Conservation (phyloP, 2,888 invertebrate genomes). For the Eupithecia inturbata region DNA sequence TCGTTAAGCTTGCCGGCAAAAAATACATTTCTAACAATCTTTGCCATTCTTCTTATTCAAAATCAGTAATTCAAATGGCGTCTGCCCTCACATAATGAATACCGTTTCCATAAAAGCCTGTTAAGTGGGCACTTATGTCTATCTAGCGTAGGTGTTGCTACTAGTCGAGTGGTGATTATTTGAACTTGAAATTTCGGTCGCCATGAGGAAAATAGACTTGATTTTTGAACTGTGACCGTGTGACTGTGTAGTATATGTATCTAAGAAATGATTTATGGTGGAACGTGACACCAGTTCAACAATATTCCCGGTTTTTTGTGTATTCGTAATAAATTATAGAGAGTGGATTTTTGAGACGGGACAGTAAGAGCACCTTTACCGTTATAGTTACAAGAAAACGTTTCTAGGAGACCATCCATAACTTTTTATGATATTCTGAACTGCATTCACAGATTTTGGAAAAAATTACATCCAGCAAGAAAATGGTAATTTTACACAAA, state of each 20-base stretch:
- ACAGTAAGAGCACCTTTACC: no score
- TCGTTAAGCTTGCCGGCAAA: background rate
- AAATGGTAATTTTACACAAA: no score
- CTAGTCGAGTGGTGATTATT: background rate
- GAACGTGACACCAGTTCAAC: background rate
- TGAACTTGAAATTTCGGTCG: background rate
- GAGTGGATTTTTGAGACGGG: no score
- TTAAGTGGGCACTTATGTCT: background rate
- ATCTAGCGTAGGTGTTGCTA: background rate
- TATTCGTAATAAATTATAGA: no score
- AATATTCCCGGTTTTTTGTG: no score
- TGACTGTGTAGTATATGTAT: no score
- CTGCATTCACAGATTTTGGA: no score
- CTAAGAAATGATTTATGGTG: background rate
- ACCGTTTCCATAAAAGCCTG: conserved; percentile 16
- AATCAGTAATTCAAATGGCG: conserved; percentile 29
- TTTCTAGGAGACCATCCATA: no score
- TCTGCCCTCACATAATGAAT: conserved; percentile 26
- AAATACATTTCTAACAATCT: background rate
- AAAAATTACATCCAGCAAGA: no score
- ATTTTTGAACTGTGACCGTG: background rate
- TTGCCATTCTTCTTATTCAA: background rate
- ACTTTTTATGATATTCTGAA: no score
- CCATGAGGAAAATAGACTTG: background rate
- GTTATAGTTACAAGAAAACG: no score